Conservation (phyloP, 1,140 invertebrate species). For the Proctacanthus coquilletti region DNA sequence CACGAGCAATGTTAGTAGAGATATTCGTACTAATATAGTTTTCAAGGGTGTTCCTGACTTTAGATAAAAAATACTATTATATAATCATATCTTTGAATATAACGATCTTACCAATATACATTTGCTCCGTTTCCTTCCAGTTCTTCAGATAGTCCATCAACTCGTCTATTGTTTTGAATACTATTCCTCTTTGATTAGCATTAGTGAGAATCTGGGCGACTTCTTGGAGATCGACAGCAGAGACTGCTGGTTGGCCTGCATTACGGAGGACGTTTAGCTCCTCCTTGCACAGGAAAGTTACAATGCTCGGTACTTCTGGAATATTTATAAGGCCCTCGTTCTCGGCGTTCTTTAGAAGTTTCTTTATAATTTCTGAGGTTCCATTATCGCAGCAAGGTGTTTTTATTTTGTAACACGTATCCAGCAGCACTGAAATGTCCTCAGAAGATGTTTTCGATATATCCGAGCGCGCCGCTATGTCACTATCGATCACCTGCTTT, state of each 20-base stretch:
- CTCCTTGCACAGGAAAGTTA: background rate
- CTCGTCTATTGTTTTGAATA: conserved; percentile 3
- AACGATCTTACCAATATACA: too few species aligned
- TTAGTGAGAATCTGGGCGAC: background rate
- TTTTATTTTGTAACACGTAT: background rate
- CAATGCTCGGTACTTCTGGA: too few species aligned
- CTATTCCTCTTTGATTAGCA: background rate
- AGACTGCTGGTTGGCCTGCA: background rate
- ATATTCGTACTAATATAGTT: too few species aligned
- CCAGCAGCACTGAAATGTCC: background rate
- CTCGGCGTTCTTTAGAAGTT: background rate
- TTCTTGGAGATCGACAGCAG: background rate
- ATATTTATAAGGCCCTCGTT: too few species aligned
- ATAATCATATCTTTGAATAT: too few species aligned
- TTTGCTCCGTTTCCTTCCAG: too few species aligned
- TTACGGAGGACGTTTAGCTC: background rate
- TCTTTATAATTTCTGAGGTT: background rate
- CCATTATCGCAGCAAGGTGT: background rate
- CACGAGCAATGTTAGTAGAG: too few species aligned
- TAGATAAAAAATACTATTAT: too few species aligned
- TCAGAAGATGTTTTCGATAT: background rate
- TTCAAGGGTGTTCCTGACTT: too few species aligned
- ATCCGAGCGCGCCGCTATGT: too few species aligned
- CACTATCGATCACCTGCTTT: too few species aligned
- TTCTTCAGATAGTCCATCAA: conserved; percentile 2